A percentile compares a stretch with the other conserved stretches of the same genome.
phyloP scores from a whole-genome alignment of 2,113 vertebrate species.

The Apaloderma vittatum region DNA sequence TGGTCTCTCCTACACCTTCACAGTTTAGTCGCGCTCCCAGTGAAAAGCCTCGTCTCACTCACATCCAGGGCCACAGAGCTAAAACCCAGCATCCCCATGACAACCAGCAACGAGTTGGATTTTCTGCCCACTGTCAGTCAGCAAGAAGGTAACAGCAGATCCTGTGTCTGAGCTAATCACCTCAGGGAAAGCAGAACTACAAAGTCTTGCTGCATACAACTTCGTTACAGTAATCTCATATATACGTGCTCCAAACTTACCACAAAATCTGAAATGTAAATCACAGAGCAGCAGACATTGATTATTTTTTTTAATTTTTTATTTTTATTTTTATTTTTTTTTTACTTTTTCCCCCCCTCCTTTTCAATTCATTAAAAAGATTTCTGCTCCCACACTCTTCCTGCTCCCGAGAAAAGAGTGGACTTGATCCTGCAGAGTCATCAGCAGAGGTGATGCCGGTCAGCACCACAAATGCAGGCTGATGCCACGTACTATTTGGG shows the following conservation, averaged over 20 bases:
- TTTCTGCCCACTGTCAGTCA: slow-evolving; percentile 87
- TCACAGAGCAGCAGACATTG: neutral
- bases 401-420: neutral
- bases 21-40: slow-evolving; percentile 76
- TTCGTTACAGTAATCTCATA: slow-evolving; percentile 27
- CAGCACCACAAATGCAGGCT: neutral
- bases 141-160: slow-evolving; percentile 85
- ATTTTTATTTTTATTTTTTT: too few species aligned
- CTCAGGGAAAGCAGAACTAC: slow-evolving; percentile 64
- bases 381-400: neutral
- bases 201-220: neutral
- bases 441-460: slow-evolving; percentile 2
- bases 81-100: slow-evolving; percentile 84
- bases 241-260: neutral
- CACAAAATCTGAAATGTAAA: neutral
- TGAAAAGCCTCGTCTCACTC: slow-evolving; percentile 82
- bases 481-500: neutral
- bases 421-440: neutral
- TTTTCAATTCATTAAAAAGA: neutral
- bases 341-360: neutral
- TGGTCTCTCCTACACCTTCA: slow-evolving; percentile 73
- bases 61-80: slow-evolving; percentile 81
- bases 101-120: slow-evolving; percentile 85
- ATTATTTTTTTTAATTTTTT: neutral
- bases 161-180: slow-evolving; percentile 83